Evolutionary conservation across 2,797 vertebrate genomes (phyloP).

Genomic region (Cetoscarus ocellatus): DNA sequence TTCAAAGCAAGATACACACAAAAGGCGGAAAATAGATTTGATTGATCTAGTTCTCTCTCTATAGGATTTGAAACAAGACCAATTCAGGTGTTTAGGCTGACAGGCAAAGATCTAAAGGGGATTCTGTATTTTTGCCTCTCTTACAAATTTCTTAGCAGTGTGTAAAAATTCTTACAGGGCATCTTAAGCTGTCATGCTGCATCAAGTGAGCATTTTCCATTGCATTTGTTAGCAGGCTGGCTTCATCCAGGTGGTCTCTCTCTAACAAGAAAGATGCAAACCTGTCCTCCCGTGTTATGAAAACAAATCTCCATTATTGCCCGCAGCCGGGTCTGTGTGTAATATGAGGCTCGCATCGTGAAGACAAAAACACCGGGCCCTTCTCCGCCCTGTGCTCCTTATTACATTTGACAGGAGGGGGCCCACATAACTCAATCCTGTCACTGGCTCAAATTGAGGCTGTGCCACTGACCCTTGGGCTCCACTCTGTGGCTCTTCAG

Average conservation of each 20-base stretch:
- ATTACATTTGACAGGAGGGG: constrained; percentile 81
- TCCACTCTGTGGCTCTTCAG: constrained; percentile 41
- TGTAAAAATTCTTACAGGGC: constrained; percentile 1
- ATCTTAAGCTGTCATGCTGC: constrained; percentile 4
- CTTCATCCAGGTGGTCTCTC: constrained; percentile 20
- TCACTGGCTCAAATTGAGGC: constrained; percentile 72
- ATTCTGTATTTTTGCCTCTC: constrained; percentile 38
- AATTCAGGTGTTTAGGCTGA: constrained; percentile 58
- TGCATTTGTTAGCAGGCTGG: background rate
- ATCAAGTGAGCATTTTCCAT: constrained; percentile 3
- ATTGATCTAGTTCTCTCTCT: constrained; percentile 74
- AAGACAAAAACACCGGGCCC: constrained; percentile 54
- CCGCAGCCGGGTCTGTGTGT: constrained; percentile 49
- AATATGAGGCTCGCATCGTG: constrained; percentile 36
- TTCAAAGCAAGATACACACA: constrained; percentile 78
- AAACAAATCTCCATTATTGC: constrained; percentile 59
- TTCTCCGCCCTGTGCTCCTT: constrained; percentile 62
- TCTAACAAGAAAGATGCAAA: constrained; percentile 28
- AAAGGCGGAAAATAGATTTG: constrained; percentile 82
- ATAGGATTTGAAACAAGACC: constrained; percentile 54
- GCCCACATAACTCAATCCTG: constrained; percentile 81
- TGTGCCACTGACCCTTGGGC: constrained; percentile 61
- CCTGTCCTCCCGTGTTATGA: constrained; percentile 33
- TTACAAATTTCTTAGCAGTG: constrained; percentile 31
- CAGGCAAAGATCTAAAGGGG: constrained; percentile 59